Percentiles rank a stretch among this genome's conserved stretches.
These are phyloP conservation scores for Scleropages formosus DNA, from an alignment of 2,797 vertebrate genomes.

Conservation along the genomic window DNA sequence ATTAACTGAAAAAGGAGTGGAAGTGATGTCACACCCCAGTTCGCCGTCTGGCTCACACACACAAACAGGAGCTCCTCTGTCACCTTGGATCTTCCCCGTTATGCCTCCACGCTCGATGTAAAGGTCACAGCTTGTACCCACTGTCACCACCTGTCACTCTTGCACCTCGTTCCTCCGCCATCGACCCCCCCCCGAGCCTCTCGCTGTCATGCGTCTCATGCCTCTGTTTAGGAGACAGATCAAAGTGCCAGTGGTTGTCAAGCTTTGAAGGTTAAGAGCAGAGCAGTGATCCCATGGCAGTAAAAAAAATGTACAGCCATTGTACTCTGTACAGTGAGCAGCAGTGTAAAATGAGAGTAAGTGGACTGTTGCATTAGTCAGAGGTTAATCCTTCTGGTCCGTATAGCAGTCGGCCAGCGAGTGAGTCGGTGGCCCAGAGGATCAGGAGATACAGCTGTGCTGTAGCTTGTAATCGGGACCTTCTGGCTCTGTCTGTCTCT, in stretches of 20 bases:
- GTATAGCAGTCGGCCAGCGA: no score
- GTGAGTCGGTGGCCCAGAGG: no score
- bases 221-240: slow-evolving; percentile 58
- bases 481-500: no score
- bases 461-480: no score
- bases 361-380: no score
- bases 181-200: neutral
- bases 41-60: neutral
- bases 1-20: neutral
- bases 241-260: slow-evolving; percentile 62
- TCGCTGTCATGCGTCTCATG: slow-evolving; percentile 21
- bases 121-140: slow-evolving; percentile 76
- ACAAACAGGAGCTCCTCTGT: slow-evolving; percentile 46
- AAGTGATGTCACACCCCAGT: neutral
- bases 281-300: slow-evolving; percentile 3
- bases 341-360: no score
- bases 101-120: slow-evolving; percentile 71
- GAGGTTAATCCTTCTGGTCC: no score
- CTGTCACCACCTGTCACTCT: slow-evolving; percentile 79
- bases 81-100: slow-evolving; percentile 69
- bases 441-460: no score
- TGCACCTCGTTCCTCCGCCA: slow-evolving; percentile 37
- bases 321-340: neutral
- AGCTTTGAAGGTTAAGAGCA: slow-evolving; percentile 65
- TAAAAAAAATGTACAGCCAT: neutral